Evolutionary conservation across 2,797 vertebrate species (phyloP).

Genomic region (Gambusia yucatana): DNA sequence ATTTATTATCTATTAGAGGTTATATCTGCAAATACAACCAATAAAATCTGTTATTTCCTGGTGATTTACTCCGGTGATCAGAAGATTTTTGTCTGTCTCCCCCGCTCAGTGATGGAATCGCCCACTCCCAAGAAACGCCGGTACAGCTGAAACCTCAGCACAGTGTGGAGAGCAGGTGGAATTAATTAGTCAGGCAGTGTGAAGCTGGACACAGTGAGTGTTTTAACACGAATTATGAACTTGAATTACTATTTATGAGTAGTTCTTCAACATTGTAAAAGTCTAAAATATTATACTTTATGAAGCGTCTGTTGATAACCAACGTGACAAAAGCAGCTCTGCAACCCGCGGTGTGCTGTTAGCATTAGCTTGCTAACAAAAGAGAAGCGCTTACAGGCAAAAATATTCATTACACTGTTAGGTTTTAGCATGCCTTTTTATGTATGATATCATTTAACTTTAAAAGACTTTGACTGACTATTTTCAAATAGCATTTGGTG

Average conservation of each 20-base stretch:
- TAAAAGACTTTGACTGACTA: too few species aligned
- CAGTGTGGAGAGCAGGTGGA: constrained; percentile 36
- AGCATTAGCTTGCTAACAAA: constrained; percentile 51
- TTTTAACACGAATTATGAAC: not conserved
- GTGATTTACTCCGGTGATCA: not conserved
- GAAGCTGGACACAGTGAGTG: constrained; percentile 30
- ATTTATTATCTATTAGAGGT: rapidly evolving
- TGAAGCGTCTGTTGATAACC: constrained; percentile 19
- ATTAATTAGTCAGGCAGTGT: constrained; percentile 10
- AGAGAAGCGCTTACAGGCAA: constrained; percentile 13
- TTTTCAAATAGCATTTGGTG: not conserved
- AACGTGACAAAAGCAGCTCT: constrained; percentile 29
- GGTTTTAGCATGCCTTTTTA: not conserved
- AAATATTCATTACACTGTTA: too few species aligned
- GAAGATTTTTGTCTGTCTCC: not conserved
- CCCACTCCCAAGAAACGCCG: constrained; percentile 55
- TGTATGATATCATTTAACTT: rapidly evolving
- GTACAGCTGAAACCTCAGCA: constrained; percentile 25
- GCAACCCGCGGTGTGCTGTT: constrained; percentile 16
- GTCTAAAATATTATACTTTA: not conserved
- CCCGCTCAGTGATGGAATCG: constrained; percentile 34
- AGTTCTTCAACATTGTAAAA: rapidly evolving
- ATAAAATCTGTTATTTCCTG: too few species aligned
- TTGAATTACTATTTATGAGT: not conserved
- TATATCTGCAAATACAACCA: rapidly evolving